Evolutionary conservation across 2,797 vertebrate genomes (phyloP).

Genomic region (Siniperca undulata): DNA sequence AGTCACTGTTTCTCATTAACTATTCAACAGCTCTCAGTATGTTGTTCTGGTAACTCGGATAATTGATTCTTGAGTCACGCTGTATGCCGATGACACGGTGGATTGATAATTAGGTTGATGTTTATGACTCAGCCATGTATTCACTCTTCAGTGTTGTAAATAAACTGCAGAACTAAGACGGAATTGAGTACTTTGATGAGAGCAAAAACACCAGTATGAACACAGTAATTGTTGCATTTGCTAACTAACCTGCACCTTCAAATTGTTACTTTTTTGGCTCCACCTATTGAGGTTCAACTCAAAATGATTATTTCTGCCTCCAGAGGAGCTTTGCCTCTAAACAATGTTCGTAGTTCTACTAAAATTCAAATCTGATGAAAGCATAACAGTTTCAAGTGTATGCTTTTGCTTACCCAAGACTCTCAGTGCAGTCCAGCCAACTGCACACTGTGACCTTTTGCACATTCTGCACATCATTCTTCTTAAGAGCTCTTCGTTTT

Average conservation of each 20-base stretch:
- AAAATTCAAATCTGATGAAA: not conserved
- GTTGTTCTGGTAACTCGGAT: constrained; percentile 25
- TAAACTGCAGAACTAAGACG: constrained; percentile 14
- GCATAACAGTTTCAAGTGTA: not conserved
- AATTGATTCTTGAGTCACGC: not conserved
- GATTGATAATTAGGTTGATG: not conserved
- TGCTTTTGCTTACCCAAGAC: not conserved
- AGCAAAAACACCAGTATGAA: not conserved
- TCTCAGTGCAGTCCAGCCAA: constrained; percentile 4
- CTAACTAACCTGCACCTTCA: not conserved
- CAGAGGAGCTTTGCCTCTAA: not conserved
- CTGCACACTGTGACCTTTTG: constrained; percentile 25
- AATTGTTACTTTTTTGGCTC: not conserved
- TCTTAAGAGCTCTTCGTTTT: constrained; percentile 3
- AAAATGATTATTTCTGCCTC: not conserved
- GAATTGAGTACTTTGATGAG: not conserved
- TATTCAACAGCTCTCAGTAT: constrained; percentile 33
- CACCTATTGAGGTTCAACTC: not conserved
- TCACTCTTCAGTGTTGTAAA: not conserved
- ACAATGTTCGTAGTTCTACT: not conserved
- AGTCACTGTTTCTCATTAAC: constrained; percentile 38
- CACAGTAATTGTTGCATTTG: not conserved
- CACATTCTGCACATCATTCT: not conserved
- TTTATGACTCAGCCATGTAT: not conserved
- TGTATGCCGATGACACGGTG: constrained; percentile 1